Percentiles rank a stretch among this genome's conserved stretches.
Conservation (phyloP, 2,888 invertebrate species). For the Mellilla xanthometata region DNA sequence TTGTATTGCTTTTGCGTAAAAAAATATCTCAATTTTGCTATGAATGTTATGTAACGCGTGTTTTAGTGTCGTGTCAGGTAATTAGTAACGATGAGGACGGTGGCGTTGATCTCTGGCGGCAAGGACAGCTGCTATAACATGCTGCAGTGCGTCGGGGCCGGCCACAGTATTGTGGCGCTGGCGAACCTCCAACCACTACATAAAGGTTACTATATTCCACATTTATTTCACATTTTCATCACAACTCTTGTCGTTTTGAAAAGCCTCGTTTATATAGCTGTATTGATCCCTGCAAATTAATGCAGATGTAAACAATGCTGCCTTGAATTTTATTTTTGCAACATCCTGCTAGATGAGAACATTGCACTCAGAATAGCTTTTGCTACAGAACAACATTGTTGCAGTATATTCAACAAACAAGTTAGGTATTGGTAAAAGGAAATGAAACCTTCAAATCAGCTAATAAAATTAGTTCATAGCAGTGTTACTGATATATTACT, state of each 20-base stretch:
- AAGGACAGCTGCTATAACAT: slow-evolving; percentile 99
- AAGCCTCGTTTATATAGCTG: too few species aligned
- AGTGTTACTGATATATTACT: too few species aligned
- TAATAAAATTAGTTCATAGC: too few species aligned
- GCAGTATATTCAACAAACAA: too few species aligned
- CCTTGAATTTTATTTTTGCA: too few species aligned
- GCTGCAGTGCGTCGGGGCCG: slow-evolving; percentile 98
- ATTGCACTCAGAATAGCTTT: too few species aligned
- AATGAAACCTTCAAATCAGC: too few species aligned
- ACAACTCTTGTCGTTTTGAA: background rate
- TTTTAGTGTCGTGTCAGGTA: slow-evolving; percentile 52
- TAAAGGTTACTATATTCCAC: slow-evolving; percentile 82
- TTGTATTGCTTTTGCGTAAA: slow-evolving; percentile 55
- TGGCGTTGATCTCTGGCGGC: slow-evolving; percentile 97
- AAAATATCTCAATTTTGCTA: slow-evolving; percentile 56
- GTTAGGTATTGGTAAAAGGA: too few species aligned
- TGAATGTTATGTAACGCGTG: slow-evolving; percentile 75
- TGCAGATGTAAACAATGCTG: too few species aligned
- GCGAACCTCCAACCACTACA: slow-evolving; percentile 96
- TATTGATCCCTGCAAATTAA: too few species aligned
- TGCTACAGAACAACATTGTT: too few species aligned
- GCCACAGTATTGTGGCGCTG: slow-evolving; percentile 97
- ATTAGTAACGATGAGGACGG: slow-evolving; percentile 88
- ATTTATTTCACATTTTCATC: background rate
- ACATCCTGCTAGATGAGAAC: too few species aligned